phyloP scores from a whole-genome alignment of 2,888 invertebrate genomes.

The Pyrochroa serraticornis region DNA sequence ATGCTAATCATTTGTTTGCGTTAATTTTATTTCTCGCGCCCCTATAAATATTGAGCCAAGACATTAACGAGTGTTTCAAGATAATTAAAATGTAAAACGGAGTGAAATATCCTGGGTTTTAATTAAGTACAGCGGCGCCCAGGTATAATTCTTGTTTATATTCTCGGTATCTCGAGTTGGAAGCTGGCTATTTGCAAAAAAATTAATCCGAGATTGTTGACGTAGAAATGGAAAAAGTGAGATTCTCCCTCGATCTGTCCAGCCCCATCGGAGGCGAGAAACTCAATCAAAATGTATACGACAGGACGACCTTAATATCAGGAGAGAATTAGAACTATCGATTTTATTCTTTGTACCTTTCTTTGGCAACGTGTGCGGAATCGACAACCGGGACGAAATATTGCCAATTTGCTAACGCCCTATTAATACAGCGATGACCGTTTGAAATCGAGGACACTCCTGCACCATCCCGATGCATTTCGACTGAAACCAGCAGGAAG shows the following conservation, averaged over 20 bases:
- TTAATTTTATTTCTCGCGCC: slow-evolving; percentile 9
- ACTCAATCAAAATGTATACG: slow-evolving; percentile 40
- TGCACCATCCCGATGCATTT: slow-evolving; percentile 17
- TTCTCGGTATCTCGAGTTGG: not conserved
- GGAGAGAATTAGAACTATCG: slow-evolving; percentile 34
- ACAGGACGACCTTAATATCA: slow-evolving; percentile 36
- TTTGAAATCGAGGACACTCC: slow-evolving; percentile 9
- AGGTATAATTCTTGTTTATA: slow-evolving; percentile 1
- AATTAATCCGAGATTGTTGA: not conserved
- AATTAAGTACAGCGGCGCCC: slow-evolving; percentile 11
- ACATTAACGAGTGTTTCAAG: slow-evolving; percentile 12
- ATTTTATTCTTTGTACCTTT: slow-evolving; percentile 33
- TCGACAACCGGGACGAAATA: slow-evolving; percentile 17
- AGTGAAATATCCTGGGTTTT: slow-evolving; percentile 6
- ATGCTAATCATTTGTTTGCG: slow-evolving; percentile 10
- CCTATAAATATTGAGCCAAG: slow-evolving; percentile 9
- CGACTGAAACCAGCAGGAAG: slow-evolving; percentile 34
- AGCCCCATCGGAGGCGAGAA: slow-evolving; percentile 24
- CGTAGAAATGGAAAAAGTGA: not conserved
- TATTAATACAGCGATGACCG: slow-evolving; percentile 20
- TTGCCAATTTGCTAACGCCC: slow-evolving; percentile 29
- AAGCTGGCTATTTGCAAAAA: not conserved
- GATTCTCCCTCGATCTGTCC: slow-evolving; percentile 8
- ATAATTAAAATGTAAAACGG: slow-evolving; percentile 15
- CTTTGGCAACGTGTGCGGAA: slow-evolving; percentile 26